Percentiles rank a stretch among this genome's conserved stretches.
phyloP scores from a whole-genome alignment of 2,888 invertebrate genomes.

The Meganola albula region DNA sequence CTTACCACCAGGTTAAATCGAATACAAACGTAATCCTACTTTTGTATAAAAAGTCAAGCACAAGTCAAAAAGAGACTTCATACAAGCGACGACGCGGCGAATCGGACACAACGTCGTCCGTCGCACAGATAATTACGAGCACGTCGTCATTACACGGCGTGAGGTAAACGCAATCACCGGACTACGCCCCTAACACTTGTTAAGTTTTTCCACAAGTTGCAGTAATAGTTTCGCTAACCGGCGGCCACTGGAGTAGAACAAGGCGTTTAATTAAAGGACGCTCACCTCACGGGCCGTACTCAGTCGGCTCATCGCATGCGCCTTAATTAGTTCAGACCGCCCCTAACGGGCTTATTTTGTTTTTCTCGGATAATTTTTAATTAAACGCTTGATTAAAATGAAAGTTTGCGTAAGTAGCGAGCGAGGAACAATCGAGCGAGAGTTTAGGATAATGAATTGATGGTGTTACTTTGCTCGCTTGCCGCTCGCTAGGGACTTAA shows the following conservation, averaged over 20 bases:
- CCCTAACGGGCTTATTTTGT: conserved; percentile 77
- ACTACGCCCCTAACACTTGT: conserved; percentile 48
- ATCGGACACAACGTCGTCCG: no score
- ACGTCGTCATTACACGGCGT: conserved; percentile 27
- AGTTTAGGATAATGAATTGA: conserved; percentile 79
- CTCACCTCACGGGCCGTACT: conserved; percentile 66
- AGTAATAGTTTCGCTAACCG: conserved; percentile 65
- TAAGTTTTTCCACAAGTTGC: conserved; percentile 48
- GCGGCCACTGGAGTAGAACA: conserved; percentile 62
- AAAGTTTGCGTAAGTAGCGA: conserved; percentile 78
- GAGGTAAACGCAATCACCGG: conserved; percentile 24
- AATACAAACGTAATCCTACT: no score
- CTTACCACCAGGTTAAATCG: no score
- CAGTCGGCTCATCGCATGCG: conserved; percentile 70
- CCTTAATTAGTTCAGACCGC: conserved; percentile 76
- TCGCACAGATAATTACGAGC: conserved; percentile 30
- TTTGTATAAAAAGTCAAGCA: conserved; percentile 18
- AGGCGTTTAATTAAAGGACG: conserved; percentile 68
- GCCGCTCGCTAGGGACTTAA: conserved; percentile 73
- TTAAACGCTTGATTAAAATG: conserved; percentile 79
- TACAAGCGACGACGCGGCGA: no score
- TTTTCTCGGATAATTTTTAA: conserved; percentile 78
- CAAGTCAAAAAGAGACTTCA: conserved; percentile 4
- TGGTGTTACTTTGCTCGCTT: conserved; percentile 75
- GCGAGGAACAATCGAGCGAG: conserved; percentile 75